Conservation (phyloP, 2,113 vertebrate genomes). For the Xiphias gladius region DNA sequence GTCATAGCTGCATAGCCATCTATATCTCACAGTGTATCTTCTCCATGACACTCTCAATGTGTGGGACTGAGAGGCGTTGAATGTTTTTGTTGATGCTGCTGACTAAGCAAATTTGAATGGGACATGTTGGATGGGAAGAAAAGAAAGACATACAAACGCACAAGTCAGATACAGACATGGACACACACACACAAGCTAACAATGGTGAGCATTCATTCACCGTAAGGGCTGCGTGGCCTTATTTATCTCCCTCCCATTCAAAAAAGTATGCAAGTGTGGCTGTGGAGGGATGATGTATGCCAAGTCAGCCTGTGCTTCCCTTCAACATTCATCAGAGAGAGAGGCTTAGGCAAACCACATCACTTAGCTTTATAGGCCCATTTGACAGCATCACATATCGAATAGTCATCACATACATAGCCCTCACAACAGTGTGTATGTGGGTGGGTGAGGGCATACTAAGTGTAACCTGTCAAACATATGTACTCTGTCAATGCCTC, state of each 20-base stretch:
- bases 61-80: slow-evolving; percentile 2
- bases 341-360: slow-evolving; percentile 61
- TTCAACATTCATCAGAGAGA: slow-evolving; percentile 75
- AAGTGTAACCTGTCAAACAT: slow-evolving; percentile 43
- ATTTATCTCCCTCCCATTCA: slow-evolving; percentile 66
- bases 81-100: slow-evolving; percentile 29
- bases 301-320: slow-evolving; percentile 55
- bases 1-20: slow-evolving; percentile 49
- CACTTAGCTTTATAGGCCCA: slow-evolving; percentile 80
- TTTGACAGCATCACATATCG: slow-evolving; percentile 66
- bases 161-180: slow-evolving; percentile 5
- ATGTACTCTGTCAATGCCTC: slow-evolving; percentile 20
- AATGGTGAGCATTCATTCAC: slow-evolving; percentile 52
- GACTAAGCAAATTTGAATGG: slow-evolving; percentile 26
- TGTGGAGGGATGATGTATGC: slow-evolving; percentile 72
- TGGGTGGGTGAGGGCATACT: slow-evolving; percentile 5
- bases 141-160: slow-evolving; percentile 36
- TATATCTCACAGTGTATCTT: slow-evolving; percentile 66
- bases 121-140: not conserved
- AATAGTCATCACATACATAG: slow-evolving; percentile 58
- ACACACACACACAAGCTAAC: slow-evolving; percentile 34
- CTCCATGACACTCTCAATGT: slow-evolving; percentile 14
- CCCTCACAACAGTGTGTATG: slow-evolving; percentile 16
- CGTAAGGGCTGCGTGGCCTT: slow-evolving; percentile 37
- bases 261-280: slow-evolving; percentile 46